Evolutionary conservation across 2,797 vertebrate genomes (phyloP).

Genomic region (Sebastes flavidus): DNA sequence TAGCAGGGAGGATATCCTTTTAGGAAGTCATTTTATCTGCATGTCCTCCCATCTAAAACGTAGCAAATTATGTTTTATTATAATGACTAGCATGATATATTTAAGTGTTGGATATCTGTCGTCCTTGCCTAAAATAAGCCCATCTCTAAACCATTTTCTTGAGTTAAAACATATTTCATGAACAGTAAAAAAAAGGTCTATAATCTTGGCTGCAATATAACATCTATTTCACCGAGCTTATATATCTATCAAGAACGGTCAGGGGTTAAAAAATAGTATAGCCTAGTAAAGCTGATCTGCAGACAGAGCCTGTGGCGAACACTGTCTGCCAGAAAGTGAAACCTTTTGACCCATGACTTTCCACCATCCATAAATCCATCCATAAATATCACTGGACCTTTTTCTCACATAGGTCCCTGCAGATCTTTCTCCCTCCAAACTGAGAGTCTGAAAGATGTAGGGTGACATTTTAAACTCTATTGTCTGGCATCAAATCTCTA

Average conservation of each 20-base stretch:
- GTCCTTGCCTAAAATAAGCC: background rate
- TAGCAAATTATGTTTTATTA: background rate
- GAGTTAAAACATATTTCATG: background rate
- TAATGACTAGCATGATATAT: background rate
- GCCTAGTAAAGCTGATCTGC: slow-evolving; percentile 4
- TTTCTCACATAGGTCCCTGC: background rate
- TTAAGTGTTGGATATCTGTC: background rate
- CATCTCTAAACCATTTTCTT: background rate
- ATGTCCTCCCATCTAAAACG: background rate
- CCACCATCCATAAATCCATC: slow-evolving; percentile 23
- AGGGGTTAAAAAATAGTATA: background rate
- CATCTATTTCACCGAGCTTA: background rate
- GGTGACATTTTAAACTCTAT: background rate
- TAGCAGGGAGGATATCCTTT: background rate
- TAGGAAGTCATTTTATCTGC: background rate
- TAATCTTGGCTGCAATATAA: background rate
- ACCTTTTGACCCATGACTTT: slow-evolving; percentile 57
- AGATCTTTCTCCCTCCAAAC: background rate
- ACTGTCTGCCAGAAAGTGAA: slow-evolving; percentile 20
- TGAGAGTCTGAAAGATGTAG: slow-evolving; percentile 13
- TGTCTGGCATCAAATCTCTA: background rate
- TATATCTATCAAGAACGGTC: background rate
- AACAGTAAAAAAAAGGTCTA: background rate
- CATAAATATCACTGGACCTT: slow-evolving; percentile 47
- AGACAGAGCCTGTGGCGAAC: slow-evolving; percentile 6